phyloP scores from a whole-genome alignment of 2,797 vertebrate species.

The Phataginus tetradactyla region DNA sequence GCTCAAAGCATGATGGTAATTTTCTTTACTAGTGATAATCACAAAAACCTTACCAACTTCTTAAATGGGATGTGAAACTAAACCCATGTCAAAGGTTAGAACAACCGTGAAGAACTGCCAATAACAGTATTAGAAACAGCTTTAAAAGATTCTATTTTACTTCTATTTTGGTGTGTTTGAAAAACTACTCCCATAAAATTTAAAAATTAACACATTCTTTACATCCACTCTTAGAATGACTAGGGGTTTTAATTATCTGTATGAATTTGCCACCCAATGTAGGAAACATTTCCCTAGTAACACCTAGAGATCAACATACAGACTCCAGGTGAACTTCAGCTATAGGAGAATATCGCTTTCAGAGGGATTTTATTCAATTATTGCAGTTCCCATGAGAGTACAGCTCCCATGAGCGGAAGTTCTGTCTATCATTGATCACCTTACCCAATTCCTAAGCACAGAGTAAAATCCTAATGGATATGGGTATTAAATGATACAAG shows the following conservation, averaged over 20 bases:
- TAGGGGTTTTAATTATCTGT: background rate
- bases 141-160: background rate
- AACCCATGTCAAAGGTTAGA: background rate
- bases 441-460: background rate
- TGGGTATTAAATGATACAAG: background rate
- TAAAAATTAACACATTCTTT: background rate
- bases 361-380: background rate
- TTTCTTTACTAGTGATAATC: background rate
- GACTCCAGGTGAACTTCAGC: background rate
- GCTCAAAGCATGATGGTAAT: background rate
- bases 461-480: conserved; percentile 8
- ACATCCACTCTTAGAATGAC: background rate
- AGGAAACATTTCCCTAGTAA: background rate
- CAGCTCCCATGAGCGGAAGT: background rate
- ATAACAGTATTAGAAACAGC: background rate
- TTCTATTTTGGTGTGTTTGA: background rate
- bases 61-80: background rate
- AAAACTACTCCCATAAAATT: background rate
- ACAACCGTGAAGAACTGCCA: background rate
- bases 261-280: background rate
- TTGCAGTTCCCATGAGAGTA: background rate
- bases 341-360: background rate
- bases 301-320: background rate
- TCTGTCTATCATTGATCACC: background rate
- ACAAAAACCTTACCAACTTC: background rate